A percentile compares a stretch with the other conserved stretches of the same genome.
Evolutionary conservation across 53 echinoderm and acorn worm genomes (phyloP).

Genomic region (Pentamera pediparva): DNA sequence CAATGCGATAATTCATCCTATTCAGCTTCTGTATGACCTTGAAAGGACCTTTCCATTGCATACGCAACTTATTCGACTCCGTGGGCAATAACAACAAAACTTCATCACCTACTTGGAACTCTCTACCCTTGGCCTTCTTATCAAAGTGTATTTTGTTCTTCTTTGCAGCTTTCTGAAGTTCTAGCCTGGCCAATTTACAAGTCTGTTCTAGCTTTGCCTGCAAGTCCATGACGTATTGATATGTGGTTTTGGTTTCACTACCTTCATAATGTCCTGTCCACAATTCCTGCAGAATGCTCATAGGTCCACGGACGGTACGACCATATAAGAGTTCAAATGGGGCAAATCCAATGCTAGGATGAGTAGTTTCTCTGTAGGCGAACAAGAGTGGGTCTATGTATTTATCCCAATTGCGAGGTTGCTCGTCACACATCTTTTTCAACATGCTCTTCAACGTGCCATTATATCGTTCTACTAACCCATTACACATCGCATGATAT

Average conservation of each 20-base stretch:
- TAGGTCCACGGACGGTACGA: conserved; percentile 48
- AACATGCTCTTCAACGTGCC: conserved; percentile 38
- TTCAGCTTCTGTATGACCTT: conserved; percentile 6
- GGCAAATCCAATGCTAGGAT: conserved; percentile 44
- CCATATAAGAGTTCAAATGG: conserved; percentile 57
- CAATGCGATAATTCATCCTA: conserved; percentile 15
- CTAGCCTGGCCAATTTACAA: conserved; percentile 36
- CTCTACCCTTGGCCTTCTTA: neutral
- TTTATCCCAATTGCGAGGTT: conserved; percentile 46
- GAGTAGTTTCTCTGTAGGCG: conserved; percentile 48
- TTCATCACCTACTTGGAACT: conserved; percentile 4
- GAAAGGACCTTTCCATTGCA: conserved; percentile 40
- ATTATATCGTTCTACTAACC: conserved; percentile 48
- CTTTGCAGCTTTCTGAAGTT: conserved; percentile 32
- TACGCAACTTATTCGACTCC: conserved; percentile 15
- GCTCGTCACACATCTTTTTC: conserved; percentile 42
- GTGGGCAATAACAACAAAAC: conserved; percentile 21
- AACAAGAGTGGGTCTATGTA: conserved; percentile 42
- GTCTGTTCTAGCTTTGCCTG: conserved; percentile 35
- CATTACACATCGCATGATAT: conserved; percentile 48
- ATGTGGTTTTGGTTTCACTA: conserved; percentile 34
- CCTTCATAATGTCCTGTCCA: conserved; percentile 18
- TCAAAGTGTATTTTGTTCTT: conserved; percentile 27
- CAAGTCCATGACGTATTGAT: conserved; percentile 52
- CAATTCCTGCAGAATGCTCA: conserved; percentile 44